Evolutionary conservation across 2,888 invertebrate species (phyloP).

Genomic region (Perdita meconis): DNA sequence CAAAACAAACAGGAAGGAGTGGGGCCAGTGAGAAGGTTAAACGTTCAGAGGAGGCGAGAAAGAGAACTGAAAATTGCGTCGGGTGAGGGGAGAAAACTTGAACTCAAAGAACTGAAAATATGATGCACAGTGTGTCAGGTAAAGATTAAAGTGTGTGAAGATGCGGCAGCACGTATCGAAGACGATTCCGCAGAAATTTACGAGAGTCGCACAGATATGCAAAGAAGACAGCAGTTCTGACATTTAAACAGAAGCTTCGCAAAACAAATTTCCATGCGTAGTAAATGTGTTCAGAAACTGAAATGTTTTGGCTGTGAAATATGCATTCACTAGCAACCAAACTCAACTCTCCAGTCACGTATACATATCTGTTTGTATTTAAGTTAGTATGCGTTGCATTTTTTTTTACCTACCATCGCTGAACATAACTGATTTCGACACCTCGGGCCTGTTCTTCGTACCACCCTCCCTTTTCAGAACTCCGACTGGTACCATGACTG

Average conservation of each 20-base stretch:
- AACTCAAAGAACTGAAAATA: conserved; percentile 53
- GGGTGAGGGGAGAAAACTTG: conserved; percentile 46
- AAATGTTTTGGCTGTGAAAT: too few relatives aligned
- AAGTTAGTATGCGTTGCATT: background rate
- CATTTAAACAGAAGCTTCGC: too few relatives aligned
- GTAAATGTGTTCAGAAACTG: too few relatives aligned
- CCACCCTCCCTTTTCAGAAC: conserved; percentile 90
- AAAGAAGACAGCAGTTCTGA: too few relatives aligned
- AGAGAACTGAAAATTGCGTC: conserved; percentile 57
- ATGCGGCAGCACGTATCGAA: background rate
- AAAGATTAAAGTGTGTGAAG: conserved; percentile 27
- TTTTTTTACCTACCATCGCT: conserved; percentile 88
- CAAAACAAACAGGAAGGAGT: conserved; percentile 80
- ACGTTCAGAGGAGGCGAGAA: conserved; percentile 56
- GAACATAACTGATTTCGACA: conserved; percentile 92
- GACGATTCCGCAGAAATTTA: too few relatives aligned
- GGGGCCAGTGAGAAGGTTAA: conserved; percentile 49
- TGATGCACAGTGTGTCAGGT: conserved; percentile 29
- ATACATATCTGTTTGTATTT: background rate
- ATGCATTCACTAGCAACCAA: too few relatives aligned
- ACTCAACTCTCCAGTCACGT: too few relatives aligned
- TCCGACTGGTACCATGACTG: conserved; percentile 94
- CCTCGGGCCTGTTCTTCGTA: conserved; percentile 83
- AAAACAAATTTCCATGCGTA: too few relatives aligned
- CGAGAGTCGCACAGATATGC: too few relatives aligned